Evolutionary conservation across 1,140 invertebrate genomes (phyloP).

Genomic region (Leucophenga varia): DNA sequence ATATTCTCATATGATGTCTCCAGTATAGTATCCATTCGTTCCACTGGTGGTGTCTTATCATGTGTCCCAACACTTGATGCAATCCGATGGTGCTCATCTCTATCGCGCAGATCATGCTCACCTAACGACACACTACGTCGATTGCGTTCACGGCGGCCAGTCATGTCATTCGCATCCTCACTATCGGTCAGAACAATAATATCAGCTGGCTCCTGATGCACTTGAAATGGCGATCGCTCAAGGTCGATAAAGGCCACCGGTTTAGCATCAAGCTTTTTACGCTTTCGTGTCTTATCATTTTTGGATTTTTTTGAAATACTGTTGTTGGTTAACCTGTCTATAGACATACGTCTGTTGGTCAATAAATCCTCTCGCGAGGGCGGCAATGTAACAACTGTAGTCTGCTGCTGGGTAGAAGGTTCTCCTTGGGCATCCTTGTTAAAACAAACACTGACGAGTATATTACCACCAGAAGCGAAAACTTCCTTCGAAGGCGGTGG

Average conservation of each 20-base stretch:
- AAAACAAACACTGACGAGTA: slow-evolving; percentile 88
- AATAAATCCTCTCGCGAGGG: slow-evolving; percentile 43
- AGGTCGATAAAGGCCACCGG: slow-evolving; percentile 84
- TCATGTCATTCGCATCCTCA: slow-evolving; percentile 62
- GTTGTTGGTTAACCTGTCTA: slow-evolving; percentile 21
- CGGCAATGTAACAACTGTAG: slow-evolving; percentile 39
- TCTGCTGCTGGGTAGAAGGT: slow-evolving; percentile 20
- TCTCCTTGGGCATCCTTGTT: slow-evolving; percentile 65
- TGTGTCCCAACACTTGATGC: too few species aligned
- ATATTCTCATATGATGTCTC: slow-evolving; percentile 46
- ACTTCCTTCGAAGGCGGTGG: slow-evolving; percentile 79
- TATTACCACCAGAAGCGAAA: slow-evolving; percentile 88
- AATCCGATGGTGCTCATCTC: slow-evolving; percentile 9
- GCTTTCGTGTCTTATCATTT: slow-evolving; percentile 35
- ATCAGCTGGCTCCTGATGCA: slow-evolving; percentile 75
- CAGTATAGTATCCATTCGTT: slow-evolving; percentile 40
- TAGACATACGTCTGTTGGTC: slow-evolving; percentile 32
- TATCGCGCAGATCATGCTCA: slow-evolving; percentile 17
- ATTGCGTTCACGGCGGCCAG: slow-evolving; percentile 15
- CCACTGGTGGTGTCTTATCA: slow-evolving; percentile 37
- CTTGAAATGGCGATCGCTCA: slow-evolving; percentile 79
- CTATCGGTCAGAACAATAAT: slow-evolving; percentile 81
- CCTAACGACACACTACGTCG: slow-evolving; percentile 15
- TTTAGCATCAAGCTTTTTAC: slow-evolving; percentile 59
- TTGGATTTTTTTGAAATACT: slow-evolving; percentile 24